Evolutionary conservation across 2,113 vertebrate species (phyloP), one percentile per base, ranked within the genome.

Genomic region (Xenopus borealis): DNA sequence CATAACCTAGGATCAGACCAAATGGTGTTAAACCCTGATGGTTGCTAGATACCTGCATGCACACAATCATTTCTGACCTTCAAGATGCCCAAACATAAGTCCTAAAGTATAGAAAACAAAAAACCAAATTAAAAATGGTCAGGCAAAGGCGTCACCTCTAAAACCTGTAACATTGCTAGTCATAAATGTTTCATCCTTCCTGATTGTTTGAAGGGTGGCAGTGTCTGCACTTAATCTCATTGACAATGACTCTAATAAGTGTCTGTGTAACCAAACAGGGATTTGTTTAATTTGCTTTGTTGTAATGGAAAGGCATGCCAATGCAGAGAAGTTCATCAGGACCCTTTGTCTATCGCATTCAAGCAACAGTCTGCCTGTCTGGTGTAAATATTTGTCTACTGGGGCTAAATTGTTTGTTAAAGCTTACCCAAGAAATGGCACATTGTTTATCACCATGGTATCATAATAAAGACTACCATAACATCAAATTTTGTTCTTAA

Each of bases 321-420:
- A 62, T 64, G 66, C 50, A 57, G 47, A 27, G 23, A 27, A 57
- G 58, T 59, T 77, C 74, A 64, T 76, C 47, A 45, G 59, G 74
- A 76, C 74, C 69, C 74, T 76, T 63, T 75, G 73, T 75, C 73
- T 75, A 62, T 63, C 44, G 67, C 59, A 70, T 77, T 77, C 67
- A 77, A 75, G 59, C 53, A 77, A 77, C 47, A 62, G 64, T 74
- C 63, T 74, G 67, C 47, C 63, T 62, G 59, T 40, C 50, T 77
- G 46, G 30, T 70, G 74, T 77, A 77, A 77, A 77, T 77, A 77
- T 77, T 77, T 77, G 74, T 67, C 66, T 77, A 70, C 67, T 64
- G 74, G 30, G 67, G 67, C 67, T 69, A 70, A 77, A 77, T 77
- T 64, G 73, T 75, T 75, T 75, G 67, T 77, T 70, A 77, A 77